These are phyloP conservation scores for Onychostruthus taczanowskii DNA, from an alignment of 2,113 vertebrate species.

Conservation along the genomic window DNA sequence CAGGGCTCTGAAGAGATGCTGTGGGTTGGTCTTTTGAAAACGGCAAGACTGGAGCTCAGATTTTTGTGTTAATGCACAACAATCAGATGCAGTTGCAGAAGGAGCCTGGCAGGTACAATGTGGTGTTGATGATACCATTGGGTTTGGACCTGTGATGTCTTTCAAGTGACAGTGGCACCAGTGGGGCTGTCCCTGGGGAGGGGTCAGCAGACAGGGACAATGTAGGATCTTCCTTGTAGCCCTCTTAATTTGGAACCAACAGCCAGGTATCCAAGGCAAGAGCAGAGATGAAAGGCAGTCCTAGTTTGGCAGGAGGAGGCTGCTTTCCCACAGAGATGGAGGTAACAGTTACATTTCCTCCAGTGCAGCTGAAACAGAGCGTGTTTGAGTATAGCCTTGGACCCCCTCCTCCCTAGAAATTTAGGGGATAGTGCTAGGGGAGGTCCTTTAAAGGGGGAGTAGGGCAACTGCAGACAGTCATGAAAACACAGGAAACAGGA, in stretches of 20 bases:
- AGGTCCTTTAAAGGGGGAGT: background rate
- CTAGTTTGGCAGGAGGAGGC: background rate
- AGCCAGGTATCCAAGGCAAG: background rate
- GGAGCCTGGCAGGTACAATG: background rate
- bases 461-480: background rate
- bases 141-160: background rate
- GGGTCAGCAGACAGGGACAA: background rate
- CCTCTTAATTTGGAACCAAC: background rate
- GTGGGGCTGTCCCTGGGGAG: background rate
- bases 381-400: background rate
- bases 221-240: background rate
- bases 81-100: background rate
- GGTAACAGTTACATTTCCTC: background rate
- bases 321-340: background rate
- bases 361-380: background rate
- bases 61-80: background rate
- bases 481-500: background rate
- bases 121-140: background rate
- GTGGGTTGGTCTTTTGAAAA: background rate
- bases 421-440: background rate
- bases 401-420: background rate
- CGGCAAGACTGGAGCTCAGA: background rate
- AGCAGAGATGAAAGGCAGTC: background rate
- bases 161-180: background rate
- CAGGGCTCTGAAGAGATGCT: background rate